These are phyloP conservation scores for Acromyrmex charruanus DNA, from an alignment of 1,140 invertebrate genomes.

Conservation along the genomic window DNA sequence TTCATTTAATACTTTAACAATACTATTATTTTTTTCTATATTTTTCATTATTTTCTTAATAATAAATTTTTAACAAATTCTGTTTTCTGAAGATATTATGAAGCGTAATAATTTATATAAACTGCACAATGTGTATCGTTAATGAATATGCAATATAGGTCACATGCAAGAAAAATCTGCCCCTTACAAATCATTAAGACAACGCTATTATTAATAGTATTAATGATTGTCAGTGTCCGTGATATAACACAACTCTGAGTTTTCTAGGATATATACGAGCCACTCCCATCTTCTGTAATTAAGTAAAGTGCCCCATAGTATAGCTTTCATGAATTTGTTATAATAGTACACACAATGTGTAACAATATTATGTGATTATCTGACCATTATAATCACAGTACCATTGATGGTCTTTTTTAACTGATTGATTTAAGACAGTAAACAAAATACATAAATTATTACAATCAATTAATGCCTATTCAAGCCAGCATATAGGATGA, in stretches of 20 bases:
- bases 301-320: slow-evolving; percentile 22
- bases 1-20: background rate
- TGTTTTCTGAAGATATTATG: too few species aligned
- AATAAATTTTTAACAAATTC: too few species aligned
- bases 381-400: background rate
- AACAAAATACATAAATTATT: too few species aligned
- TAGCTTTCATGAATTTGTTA: background rate
- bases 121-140: background rate
- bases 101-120: background rate
- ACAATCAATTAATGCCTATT: too few species aligned
- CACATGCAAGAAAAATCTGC: background rate
- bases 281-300: slow-evolving; percentile 29
- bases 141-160: background rate
- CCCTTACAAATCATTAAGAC: background rate
- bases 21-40: background rate
- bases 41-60: background rate
- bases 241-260: slow-evolving; percentile 4
- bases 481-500: too few species aligned
- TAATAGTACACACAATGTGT: background rate
- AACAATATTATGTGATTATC: background rate
- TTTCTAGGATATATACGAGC: slow-evolving; percentile 26
- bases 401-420: background rate
- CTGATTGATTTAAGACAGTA: background rate
- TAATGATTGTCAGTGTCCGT: background rate
- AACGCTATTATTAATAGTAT: background rate